Evolutionary conservation across 2,113 vertebrate species (phyloP).

Genomic region (Coracopsis vasa): DNA sequence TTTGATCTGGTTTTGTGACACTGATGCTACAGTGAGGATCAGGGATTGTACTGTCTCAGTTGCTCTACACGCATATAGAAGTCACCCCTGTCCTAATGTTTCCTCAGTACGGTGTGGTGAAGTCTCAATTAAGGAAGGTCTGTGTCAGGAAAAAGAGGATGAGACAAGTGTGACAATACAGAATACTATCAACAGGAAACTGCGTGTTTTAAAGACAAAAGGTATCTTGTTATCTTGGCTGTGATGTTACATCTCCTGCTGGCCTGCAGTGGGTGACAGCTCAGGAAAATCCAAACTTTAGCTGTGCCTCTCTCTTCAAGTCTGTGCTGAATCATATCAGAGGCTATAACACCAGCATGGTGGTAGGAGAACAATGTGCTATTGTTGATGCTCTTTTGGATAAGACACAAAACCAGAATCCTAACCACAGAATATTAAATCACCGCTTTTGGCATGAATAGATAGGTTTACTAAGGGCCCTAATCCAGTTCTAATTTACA

Average conservation of each 20-base stretch:
- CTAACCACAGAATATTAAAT: slow-evolving; percentile 53
- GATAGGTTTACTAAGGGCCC: slow-evolving; percentile 48
- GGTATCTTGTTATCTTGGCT: slow-evolving; percentile 21
- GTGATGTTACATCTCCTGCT: background rate
- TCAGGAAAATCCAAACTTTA: slow-evolving; percentile 9
- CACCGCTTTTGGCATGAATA: slow-evolving; percentile 45
- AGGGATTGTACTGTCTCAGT: background rate
- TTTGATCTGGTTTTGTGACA: slow-evolving; percentile 4
- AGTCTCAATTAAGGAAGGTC: background rate
- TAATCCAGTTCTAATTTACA: slow-evolving; percentile 51
- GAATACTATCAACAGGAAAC: slow-evolving; percentile 30
- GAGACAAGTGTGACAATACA: background rate
- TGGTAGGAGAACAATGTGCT: slow-evolving; percentile 36
- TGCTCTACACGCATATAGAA: background rate
- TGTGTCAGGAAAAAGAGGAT: background rate
- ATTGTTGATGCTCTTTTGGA: slow-evolving; percentile 37
- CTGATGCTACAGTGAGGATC: background rate
- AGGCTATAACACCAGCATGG: background rate
- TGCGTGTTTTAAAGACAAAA: background rate
- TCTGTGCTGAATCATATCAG: background rate
- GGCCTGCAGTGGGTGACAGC: background rate
- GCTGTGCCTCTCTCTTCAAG: background rate
- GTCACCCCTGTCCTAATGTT: background rate
- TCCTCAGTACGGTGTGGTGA: background rate
- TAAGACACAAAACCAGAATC: slow-evolving; percentile 28